Evolutionary conservation across 2,797 vertebrate genomes (phyloP).

Genomic region (Rhinoraja longicauda): DNA sequence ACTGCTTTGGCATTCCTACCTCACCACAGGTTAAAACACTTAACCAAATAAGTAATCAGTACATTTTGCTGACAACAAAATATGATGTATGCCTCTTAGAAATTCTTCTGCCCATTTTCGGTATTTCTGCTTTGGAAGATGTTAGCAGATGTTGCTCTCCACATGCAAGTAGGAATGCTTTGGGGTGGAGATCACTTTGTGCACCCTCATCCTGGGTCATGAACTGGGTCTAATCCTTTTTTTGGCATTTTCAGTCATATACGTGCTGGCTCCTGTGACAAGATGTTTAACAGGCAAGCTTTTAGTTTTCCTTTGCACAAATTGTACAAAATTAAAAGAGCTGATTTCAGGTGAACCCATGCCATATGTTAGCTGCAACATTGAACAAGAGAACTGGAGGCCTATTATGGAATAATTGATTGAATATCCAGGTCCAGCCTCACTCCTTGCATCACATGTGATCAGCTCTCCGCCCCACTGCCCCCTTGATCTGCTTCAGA

Average conservation of each 20-base stretch:
- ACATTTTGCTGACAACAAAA: background rate
- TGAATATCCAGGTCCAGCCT: background rate
- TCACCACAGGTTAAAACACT: background rate
- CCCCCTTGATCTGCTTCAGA: background rate
- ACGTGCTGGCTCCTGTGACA: background rate
- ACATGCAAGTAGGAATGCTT: background rate
- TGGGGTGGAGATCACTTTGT: background rate
- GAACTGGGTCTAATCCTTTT: background rate
- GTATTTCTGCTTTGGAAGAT: background rate
- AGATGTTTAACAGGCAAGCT: background rate
- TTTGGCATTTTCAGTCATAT: background rate
- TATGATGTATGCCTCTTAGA: background rate
- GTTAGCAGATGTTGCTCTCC: background rate
- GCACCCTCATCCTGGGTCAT: background rate
- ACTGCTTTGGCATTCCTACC: background rate
- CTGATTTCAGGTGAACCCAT: background rate
- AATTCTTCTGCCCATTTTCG: background rate
- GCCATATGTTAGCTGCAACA: background rate
- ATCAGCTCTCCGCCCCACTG: background rate
- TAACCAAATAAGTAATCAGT: background rate
- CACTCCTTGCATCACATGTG: background rate
- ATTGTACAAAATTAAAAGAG: background rate
- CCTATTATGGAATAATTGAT: background rate
- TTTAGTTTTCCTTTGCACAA: background rate
- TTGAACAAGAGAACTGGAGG: background rate